These are phyloP conservation scores for Pemphigus obesinymphae DNA, from an alignment of 1,140 invertebrate genomes.

Conservation along the genomic window DNA sequence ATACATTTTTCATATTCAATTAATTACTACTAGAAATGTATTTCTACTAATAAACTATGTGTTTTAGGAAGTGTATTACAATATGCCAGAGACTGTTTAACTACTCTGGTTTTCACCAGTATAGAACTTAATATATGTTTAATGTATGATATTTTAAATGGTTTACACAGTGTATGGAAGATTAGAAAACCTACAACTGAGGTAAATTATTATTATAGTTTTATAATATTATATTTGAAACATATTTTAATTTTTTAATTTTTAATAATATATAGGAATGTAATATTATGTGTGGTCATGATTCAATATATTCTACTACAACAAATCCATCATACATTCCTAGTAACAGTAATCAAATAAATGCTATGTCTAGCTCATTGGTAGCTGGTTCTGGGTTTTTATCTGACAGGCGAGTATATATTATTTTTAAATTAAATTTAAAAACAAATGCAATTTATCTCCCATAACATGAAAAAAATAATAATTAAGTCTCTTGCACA, in stretches of 20 bases:
- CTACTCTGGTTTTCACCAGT: constrained; percentile 54
- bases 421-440: no score
- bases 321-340: constrained; percentile 24
- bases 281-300: constrained; percentile 44
- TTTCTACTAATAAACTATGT: background rate
- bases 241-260: background rate
- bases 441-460: no score
- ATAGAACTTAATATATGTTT: constrained; percentile 64
- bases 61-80: constrained; percentile 33
- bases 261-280: constrained; percentile 41
- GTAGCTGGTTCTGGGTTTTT: constrained; percentile 21
- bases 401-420: background rate
- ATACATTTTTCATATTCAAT: no score
- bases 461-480: no score
- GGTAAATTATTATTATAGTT: constrained; percentile 37
- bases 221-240: background rate
- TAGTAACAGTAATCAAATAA: constrained; percentile 20
- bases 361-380: constrained; percentile 27
- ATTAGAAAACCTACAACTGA: constrained; percentile 65
- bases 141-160: constrained; percentile 69
- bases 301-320: constrained; percentile 38
- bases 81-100: constrained; percentile 31
- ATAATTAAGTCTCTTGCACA: no score
- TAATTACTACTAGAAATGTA: background rate
- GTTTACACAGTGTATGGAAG: constrained; percentile 75